phyloP scores from a whole-genome alignment of 2,797 vertebrate genomes.

The Botia kubotai region DNA sequence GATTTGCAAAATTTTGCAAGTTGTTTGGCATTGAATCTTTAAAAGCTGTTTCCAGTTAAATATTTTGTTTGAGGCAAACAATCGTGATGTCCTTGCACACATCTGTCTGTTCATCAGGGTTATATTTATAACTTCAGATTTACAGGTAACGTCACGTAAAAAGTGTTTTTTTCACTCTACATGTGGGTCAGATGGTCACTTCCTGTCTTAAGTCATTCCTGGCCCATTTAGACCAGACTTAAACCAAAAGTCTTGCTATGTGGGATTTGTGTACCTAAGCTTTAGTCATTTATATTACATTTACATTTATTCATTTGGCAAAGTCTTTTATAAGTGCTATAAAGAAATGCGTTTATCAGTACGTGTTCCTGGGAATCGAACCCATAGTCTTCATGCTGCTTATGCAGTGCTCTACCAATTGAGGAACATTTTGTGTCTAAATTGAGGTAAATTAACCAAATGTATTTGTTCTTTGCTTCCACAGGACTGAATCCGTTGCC shows the following conservation, averaged over 20 bases:
- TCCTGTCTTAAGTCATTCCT: too few relatives aligned
- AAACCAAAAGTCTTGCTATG: not conserved
- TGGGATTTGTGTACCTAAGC: not conserved
- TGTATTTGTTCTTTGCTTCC: conserved; percentile 62
- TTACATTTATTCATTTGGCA: too few relatives aligned
- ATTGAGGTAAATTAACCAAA: not conserved
- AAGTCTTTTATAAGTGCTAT: too few relatives aligned
- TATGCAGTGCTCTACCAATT: not conserved
- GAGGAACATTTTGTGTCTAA: not conserved
- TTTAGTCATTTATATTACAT: too few relatives aligned
- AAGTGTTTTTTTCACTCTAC: not conserved
- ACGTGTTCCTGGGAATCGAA: not conserved
- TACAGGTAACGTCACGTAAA: too few relatives aligned
- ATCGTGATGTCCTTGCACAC: not conserved
- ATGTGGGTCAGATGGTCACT: not conserved
- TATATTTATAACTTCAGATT: not conserved
- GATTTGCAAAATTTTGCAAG: not conserved
- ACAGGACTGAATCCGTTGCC: conserved; percentile 88
- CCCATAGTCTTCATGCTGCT: too few relatives aligned
- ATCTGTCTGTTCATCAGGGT: not conserved
- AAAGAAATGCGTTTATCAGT: not conserved
- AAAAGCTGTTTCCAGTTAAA: not conserved
- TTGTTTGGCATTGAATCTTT: not conserved
- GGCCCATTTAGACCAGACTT: not conserved
- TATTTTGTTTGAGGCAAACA: not conserved